Percentiles rank a stretch among this genome's conserved stretches.
phyloP scores from a whole-genome alignment of 1,140 invertebrate genomes.

The Drosophila serrata region DNA sequence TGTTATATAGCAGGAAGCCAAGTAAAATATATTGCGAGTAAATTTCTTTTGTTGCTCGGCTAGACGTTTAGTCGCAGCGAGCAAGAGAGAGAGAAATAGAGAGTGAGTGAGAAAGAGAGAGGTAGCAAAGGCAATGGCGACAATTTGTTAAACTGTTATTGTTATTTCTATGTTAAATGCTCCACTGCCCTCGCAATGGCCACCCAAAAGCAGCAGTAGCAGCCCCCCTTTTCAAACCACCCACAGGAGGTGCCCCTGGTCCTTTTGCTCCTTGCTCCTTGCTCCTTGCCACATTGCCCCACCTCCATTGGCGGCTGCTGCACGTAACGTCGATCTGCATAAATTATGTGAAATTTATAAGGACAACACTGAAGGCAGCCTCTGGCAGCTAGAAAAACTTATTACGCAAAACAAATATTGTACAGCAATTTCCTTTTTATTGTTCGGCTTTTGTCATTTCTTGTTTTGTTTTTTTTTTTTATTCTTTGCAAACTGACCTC shows the following conservation, averaged over 20 bases:
- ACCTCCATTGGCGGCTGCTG: slow-evolving; percentile 50
- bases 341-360: slow-evolving; percentile 82
- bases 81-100: slow-evolving; percentile 2
- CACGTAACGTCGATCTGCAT: slow-evolving; percentile 82
- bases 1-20: slow-evolving; percentile 71
- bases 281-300: not conserved
- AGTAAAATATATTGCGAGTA: slow-evolving; percentile 77
- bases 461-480: slow-evolving; percentile 23
- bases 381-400: slow-evolving; percentile 66
- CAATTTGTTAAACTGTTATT: slow-evolving; percentile 84
- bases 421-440: slow-evolving; percentile 69
- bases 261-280: not conserved
- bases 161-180: slow-evolving; percentile 84
- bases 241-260: not conserved
- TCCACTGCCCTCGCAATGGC: slow-evolving; percentile 73
- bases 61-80: slow-evolving; percentile 64
- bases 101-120: slow-evolving; percentile 7
- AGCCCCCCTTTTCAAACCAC: not conserved
- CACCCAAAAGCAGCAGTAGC: not conserved
- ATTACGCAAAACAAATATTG: slow-evolving; percentile 78
- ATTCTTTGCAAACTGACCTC: slow-evolving; percentile 19
- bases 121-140: slow-evolving; percentile 56
- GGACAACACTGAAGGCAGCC: slow-evolving; percentile 61
- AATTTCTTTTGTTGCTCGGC: slow-evolving; percentile 76
- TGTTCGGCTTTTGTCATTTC: slow-evolving; percentile 35